Base-by-base conservation (phyloP, 2,113 vertebrate genomes). In the Sebastes schlegelii region DNA sequence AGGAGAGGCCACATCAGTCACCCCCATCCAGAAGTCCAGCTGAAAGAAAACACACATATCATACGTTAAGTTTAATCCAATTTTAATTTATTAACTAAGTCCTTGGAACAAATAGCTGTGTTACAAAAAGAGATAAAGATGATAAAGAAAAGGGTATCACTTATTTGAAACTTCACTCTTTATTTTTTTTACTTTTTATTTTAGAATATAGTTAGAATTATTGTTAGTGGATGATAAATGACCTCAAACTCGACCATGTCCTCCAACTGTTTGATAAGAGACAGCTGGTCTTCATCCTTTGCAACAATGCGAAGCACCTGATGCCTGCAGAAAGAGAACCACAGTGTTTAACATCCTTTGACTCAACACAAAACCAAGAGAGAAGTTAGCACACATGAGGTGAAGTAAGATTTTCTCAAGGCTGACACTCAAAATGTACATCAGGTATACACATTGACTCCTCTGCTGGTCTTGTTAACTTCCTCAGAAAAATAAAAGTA, bases 21-120 rank as follows among this genome's bases (percentile, higher is more conserved):
- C 95, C 0, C 87, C 92, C 6, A 6, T 95, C 98, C 98, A 99
- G 74, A 97, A 95, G 19, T 98, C 97, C 91, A 99, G 73, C 97
- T 99, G 84, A 51, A 12, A 72, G 55, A 79, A 51, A 74, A 79
- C 21, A 86, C 45, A 62, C 2, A n/a, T 8, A 42, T 16, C 74
- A 74, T 11, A 14, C 12, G 61, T 54, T 11, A 6, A 7, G 4
- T 42, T 54, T 54, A 34, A 34, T 34, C 34, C 3, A 34, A 34
- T 34, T 34, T 34, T 34, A 34, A 34, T 34, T 3, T 34, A 34
- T 34, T 34, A 34, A 34, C 34, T 54, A 54, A n/a, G 54, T n/a
- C 61, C 34, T 42, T 21, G 13, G n/a, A 60, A 45, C 7, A 16
- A 52, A 66, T n/a, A 23, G n/a, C 4, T 43, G 6, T 64, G 10